A percentile compares a stretch with the other conserved stretches of the same genome.
Evolutionary conservation across 2,888 invertebrate species (phyloP).

Genomic region (Caenorhabditis becei): DNA sequence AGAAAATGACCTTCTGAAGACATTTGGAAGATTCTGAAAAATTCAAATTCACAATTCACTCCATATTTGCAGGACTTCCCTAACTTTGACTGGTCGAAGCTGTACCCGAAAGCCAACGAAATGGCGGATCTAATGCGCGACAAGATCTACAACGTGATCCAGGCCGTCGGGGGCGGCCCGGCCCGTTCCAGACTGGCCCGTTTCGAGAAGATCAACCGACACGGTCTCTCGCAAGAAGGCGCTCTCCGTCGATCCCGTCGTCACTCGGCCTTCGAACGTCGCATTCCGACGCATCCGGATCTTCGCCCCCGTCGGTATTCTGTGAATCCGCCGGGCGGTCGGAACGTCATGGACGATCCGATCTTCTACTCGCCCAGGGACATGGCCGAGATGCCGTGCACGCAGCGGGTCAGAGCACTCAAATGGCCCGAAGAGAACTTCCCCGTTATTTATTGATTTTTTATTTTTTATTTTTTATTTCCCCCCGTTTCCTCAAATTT

Average conservation of each 20-base stretch:
- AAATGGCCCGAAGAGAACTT: conserved; percentile 30
- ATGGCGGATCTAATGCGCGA: conserved; percentile 54
- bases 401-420: conserved; percentile 13
- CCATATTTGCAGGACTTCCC: conserved; percentile 39
- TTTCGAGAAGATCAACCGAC: conserved; percentile 4
- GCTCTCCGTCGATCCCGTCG: conserved; percentile 3
- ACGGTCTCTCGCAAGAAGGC: conserved; percentile 32
- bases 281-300: neutral
- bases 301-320: conserved; percentile 16
- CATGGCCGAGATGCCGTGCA: conserved; percentile 27
- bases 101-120: conserved; percentile 27
- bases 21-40: too few species aligned
- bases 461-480: neutral
- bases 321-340: conserved; percentile 13
- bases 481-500: too few species aligned
- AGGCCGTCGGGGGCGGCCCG: neutral
- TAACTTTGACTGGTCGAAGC: conserved; percentile 41
- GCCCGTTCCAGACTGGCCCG: conserved; percentile 2
- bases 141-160: conserved; percentile 49
- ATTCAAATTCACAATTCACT: neutral
- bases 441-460: conserved; percentile 26
- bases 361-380: conserved; percentile 27
- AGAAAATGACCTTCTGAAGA: too few species aligned
- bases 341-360: conserved; percentile 24
- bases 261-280: conserved; percentile 1